Conservation (phyloP, 1,140 invertebrate genomes). For the Papilio glaucus region DNA sequence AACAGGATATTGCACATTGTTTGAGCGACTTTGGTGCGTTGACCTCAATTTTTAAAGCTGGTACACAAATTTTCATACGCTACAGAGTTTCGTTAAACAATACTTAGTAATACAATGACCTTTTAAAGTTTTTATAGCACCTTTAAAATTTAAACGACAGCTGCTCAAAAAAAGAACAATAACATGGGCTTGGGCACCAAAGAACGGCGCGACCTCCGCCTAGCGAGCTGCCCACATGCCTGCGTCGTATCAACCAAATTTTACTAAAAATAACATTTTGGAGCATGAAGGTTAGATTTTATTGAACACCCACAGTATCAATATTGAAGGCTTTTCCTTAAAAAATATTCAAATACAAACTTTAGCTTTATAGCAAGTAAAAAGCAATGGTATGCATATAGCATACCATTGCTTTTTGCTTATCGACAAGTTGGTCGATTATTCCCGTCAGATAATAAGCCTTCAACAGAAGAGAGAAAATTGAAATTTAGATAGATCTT, state of each 20-base stretch:
- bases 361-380: not conserved
- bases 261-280: not conserved
- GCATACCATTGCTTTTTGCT: too few relatives aligned
- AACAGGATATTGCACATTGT: constrained; percentile 10
- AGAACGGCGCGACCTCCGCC: not conserved
- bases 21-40: not conserved
- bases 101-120: not conserved
- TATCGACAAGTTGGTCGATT: too few relatives aligned
- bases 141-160: not conserved
- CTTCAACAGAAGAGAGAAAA: too few relatives aligned
- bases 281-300: not conserved
- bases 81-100: not conserved
- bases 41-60: not conserved
- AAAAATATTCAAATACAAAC: not conserved
- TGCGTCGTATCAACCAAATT: not conserved
- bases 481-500: too few relatives aligned
- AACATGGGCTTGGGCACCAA: not conserved
- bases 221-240: not conserved
- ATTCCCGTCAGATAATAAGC: too few relatives aligned
- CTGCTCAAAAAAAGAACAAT: not conserved
- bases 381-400: too few relatives aligned
- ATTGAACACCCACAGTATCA: not conserved
- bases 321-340: not conserved
- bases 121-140: not conserved
- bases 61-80: not conserved